Evolutionary conservation across 2,797 vertebrate species (phyloP), one percentile per base, ranked within the genome.

Genomic region (Philypnodon macrostomus): DNA sequence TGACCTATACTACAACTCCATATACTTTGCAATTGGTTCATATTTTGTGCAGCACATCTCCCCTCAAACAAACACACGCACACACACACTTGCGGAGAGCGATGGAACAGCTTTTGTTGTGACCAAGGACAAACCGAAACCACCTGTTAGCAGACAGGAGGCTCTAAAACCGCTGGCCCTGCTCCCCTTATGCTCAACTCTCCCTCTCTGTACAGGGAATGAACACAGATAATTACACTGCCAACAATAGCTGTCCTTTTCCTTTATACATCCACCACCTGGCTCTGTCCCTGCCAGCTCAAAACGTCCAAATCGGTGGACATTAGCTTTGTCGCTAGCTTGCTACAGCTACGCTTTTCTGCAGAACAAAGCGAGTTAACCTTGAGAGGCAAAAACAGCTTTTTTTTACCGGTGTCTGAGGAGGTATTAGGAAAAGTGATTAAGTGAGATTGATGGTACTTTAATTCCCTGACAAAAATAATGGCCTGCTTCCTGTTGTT

Each of bases 391-490:
- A 76, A 81, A 73, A 76, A 79, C 79, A 77, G 79, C 6, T 23
- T 23, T 23, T 23, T 23, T 78, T 71, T 57, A 54, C 73, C 56
- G 67, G 81, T 53, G 62, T 85, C 82, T 72, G 67, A 83, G 79
- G 79, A 80, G 79, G 85, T 85, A 77, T 86, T 90, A 90, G 68
- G 73, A 70, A n/a, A 58, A 74, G 80, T 81, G 84, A 91, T 90
- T 88, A 89, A 89, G 75, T 83, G 80, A 86, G 87, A 90, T 89
- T 85, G 85, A 90, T 90, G 81, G 77, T 65, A 26, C 73, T 89
- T 90, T 85, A 88, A 89, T 89, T 88, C 81, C 70, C 75, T 53
- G 71, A 83, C 79, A 87, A 89, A 89, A 82, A 85, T 85, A 86
- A 80, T 77, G 77, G 67, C 82, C 77, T 72, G n/a, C 73, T 83